phyloP scores from a whole-genome alignment of 2,797 vertebrate genomes.

The Pyrocephalus nanus region DNA sequence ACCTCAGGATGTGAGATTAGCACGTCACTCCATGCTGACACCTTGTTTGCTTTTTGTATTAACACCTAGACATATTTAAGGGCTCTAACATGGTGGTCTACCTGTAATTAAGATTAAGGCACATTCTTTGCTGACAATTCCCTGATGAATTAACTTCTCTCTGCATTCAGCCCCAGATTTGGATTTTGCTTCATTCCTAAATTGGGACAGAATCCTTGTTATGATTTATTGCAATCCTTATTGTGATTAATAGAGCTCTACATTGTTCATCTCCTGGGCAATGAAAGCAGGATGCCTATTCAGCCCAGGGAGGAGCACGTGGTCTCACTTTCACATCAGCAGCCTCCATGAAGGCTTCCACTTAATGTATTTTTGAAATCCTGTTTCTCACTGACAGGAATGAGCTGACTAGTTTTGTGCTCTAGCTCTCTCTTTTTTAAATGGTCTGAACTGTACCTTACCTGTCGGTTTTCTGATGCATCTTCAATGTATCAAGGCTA shows the following conservation, averaged over 20 bases:
- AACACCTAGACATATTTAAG: neutral
- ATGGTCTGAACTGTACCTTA: neutral
- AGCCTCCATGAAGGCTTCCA: neutral
- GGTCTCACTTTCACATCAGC: neutral
- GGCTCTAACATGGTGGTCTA: neutral
- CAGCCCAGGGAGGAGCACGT: neutral
- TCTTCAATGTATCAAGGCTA: neutral
- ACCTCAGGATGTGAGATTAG: neutral
- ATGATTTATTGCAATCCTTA: constrained; percentile 50
- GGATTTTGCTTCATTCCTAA: neutral
- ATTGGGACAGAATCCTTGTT: neutral
- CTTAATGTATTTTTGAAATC: neutral
- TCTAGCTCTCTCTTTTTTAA: neutral
- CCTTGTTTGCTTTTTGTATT: neutral
- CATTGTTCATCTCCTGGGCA: neutral
- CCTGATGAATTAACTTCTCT: constrained; percentile 36
- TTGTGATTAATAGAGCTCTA: constrained; percentile 51
- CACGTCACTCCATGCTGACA: neutral
- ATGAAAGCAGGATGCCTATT: neutral
- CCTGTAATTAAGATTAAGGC: constrained; percentile 36
- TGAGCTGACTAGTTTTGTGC: neutral
- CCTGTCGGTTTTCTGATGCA: neutral
- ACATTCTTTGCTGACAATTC: constrained; percentile 25
- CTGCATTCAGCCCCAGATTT: neutral
- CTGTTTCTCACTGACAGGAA: neutral